Evolutionary conservation across 2,888 invertebrate genomes (phyloP).

Genomic region (Scrobipalpa costella): DNA sequence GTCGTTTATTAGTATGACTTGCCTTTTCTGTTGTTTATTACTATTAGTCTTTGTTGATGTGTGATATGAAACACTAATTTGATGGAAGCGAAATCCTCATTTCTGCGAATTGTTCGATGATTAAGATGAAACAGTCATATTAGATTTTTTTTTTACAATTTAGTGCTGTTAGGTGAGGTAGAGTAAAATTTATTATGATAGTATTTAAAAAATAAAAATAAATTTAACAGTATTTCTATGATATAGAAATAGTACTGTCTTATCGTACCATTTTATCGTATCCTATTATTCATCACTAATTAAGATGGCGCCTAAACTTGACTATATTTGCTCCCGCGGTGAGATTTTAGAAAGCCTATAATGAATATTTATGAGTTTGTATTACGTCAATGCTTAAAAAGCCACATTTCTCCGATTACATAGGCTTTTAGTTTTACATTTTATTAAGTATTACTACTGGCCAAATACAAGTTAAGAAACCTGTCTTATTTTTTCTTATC

Average conservation of each 20-base stretch:
- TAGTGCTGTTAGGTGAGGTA: too few species aligned
- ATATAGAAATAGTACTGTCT: too few species aligned
- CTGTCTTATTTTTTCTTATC: too few species aligned
- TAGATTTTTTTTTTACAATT: background rate
- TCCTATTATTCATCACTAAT: background rate
- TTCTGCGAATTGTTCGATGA: too few species aligned
- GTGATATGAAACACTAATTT: too few species aligned
- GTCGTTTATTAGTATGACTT: background rate
- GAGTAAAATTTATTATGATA: too few species aligned
- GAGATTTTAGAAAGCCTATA: conserved; percentile 1
- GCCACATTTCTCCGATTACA: background rate
- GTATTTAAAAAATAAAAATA: too few species aligned
- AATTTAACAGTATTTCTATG: too few species aligned
- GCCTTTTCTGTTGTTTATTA: background rate
- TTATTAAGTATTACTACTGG: background rate
- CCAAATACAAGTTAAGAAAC: too few species aligned
- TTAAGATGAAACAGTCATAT: background rate
- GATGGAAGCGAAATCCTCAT: too few species aligned
- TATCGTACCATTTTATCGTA: too few species aligned
- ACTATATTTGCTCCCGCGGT: background rate
- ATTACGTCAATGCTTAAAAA: conserved; percentile 13
- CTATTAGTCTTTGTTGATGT: background rate
- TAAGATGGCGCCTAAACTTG: background rate
- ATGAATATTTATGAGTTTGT: background rate
- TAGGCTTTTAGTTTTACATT: background rate